These are phyloP conservation scores for Neolamprologus longior DNA, from an alignment of 2,113 vertebrate species.

Conservation along the genomic window DNA sequence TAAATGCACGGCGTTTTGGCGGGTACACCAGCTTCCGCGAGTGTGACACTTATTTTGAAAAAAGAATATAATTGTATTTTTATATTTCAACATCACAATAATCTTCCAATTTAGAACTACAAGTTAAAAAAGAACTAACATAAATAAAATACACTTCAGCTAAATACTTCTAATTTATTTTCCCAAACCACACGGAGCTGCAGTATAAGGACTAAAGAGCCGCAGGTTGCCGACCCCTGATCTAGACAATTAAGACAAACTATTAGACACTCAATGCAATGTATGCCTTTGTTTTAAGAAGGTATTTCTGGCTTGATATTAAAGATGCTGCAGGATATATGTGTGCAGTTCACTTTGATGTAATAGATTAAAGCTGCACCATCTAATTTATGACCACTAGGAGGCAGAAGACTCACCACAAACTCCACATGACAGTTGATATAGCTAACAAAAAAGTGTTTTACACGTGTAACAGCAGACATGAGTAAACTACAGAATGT, in stretches of 20 bases:
- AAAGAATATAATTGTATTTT: background rate
- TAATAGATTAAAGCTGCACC: background rate
- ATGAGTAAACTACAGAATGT: background rate
- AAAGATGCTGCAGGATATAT: background rate
- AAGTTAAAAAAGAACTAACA: background rate
- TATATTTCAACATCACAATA: background rate
- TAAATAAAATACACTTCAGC: background rate
- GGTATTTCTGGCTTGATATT: background rate
- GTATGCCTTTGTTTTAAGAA: background rate
- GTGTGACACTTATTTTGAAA: background rate
- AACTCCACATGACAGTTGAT: background rate
- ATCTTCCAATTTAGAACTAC: background rate
- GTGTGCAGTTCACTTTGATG: background rate
- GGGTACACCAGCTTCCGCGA: accelerated
- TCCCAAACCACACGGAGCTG: accelerated
- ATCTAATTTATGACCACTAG: background rate
- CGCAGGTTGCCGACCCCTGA: background rate
- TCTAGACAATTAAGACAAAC: background rate
- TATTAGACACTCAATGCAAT: background rate
- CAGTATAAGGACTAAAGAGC: background rate
- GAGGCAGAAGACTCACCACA: background rate
- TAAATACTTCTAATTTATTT: background rate
- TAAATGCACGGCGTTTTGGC: accelerated
- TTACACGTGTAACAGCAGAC: accelerated
- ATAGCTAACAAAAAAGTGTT: background rate